These are phyloP conservation scores for Cheilosia pagana DNA, from an alignment of 2,888 invertebrate genomes.

Conservation along the genomic window DNA sequence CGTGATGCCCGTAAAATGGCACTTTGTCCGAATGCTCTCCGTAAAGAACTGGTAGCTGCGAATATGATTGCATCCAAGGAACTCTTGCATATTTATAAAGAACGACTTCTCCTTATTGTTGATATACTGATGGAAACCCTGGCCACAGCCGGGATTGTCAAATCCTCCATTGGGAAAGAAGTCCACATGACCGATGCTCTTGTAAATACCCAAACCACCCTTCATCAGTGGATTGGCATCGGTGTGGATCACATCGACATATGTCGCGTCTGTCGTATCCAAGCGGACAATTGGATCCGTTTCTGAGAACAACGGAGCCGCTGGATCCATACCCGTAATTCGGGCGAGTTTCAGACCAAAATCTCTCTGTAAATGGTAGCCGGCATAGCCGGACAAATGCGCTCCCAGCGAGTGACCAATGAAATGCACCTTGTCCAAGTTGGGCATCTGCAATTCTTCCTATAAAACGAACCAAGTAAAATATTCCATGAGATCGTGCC, in stretches of 20 bases:
- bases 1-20: conserved; percentile 90
- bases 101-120: conserved; percentile 86
- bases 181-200: conserved; percentile 94
- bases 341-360: conserved; percentile 89
- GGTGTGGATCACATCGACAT: conserved; percentile 95
- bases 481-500: background rate
- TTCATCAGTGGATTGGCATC: conserved; percentile 91
- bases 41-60: conserved; percentile 92
- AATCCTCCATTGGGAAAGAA: conserved; percentile 96
- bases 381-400: conserved; percentile 93
- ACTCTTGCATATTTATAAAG: conserved; percentile 85
- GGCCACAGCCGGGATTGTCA: conserved; percentile 89
- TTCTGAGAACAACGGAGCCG: conserved; percentile 94
- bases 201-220: conserved; percentile 91
- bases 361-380: conserved; percentile 88
- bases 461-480: conserved; percentile 80
- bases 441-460: conserved; percentile 85
- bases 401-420: conserved; percentile 95
- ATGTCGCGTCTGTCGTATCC: conserved; percentile 93
- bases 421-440: conserved; percentile 89
- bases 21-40: conserved; percentile 91
- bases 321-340: conserved; percentile 95
- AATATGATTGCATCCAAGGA: conserved; percentile 93
- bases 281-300: conserved; percentile 91
- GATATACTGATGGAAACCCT: conserved; percentile 87